phyloP scores from a whole-genome alignment of 2,888 invertebrate genomes.

The Drosophila percnosoma region DNA sequence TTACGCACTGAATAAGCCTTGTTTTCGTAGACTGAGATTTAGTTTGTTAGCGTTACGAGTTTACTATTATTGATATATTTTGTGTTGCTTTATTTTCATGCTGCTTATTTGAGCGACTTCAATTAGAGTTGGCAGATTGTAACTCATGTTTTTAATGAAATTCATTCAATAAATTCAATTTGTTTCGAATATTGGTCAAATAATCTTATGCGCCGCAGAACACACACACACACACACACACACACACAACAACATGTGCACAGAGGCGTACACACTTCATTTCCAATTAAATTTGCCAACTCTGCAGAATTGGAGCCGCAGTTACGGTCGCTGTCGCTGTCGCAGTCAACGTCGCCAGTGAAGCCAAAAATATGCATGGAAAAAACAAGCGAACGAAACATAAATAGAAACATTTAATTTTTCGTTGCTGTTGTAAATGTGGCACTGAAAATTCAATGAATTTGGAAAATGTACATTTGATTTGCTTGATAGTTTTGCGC shows the following conservation, averaged over 20 bases:
- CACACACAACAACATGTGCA: constrained; percentile 22
- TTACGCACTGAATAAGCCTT: not conserved
- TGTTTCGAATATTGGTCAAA: constrained; percentile 79
- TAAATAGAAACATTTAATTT: constrained; percentile 36
- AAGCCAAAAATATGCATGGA: constrained; percentile 50
- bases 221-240: constrained; percentile 11
- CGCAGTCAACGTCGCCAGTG: constrained; percentile 27
- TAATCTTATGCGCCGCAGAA: constrained; percentile 66
- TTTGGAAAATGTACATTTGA: constrained; percentile 79
- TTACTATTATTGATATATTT: not conserved
- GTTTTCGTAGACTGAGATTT: not conserved
- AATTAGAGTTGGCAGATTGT: constrained; percentile 66
- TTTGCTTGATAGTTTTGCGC: constrained; percentile 71
- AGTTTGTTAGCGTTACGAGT: not conserved
- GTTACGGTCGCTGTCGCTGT: constrained; percentile 12
- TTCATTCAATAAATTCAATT: constrained; percentile 79
- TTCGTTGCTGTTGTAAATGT: constrained; percentile 42
- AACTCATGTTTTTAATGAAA: constrained; percentile 62
- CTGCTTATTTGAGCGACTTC: constrained; percentile 65
- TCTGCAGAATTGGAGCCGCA: constrained; percentile 64
- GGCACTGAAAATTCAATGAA: constrained; percentile 70
- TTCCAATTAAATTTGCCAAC: constrained; percentile 79
- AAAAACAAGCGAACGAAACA: constrained; percentile 62
- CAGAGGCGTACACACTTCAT: constrained; percentile 65
- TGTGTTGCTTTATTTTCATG: constrained; percentile 27